Base-by-base conservation (phyloP, 2,888 invertebrate species). In the Galeruca laticollis region DNA sequence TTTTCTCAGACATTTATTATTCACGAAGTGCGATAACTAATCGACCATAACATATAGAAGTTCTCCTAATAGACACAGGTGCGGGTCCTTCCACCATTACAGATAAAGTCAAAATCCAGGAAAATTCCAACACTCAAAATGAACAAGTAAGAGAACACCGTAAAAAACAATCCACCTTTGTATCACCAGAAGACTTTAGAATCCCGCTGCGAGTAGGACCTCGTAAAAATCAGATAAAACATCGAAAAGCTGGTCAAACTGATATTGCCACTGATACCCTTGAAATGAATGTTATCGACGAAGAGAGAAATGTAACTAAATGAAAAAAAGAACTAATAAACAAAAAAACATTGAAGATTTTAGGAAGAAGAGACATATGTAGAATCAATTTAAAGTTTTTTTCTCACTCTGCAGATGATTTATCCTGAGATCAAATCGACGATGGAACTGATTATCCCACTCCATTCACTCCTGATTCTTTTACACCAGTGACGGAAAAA, bases 1-100 rank as follows among this genome's bases (percentile, higher is more conserved):
- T 73, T n/a, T 72, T 73, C 40, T 66, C 70, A 13, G 72, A 74
- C 20, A 47, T 70, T 33, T 65, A 72, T 60, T 71, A 68, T 61
- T 51, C 69, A 49, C 71, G 69, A 49, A 72, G 70, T 59, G 65
- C 60, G 37, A 70, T 69, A 59, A 74, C 69, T 26, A 56, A 73
- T 60, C 69, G 69, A 65, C 54, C 54, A 26, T 6, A 6, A 54
- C 26, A 26, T 54, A 10, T n/a, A 54, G 18, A 47, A 54, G 26
- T 26, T 54, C n/a, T n/a, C n/a, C n/a, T n/a, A n/a, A n/a, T n/a
- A n/a, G 60, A 60, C 20, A 31, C 37, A 52, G 60, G 18, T 26
- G 54, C 54, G 13, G 54, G 54, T 26, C 54, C 54, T 54, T 54
- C 54, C 26, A 54, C 20, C n/a, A 26, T 26, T 21, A 26, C 26